Evolutionary conservation across 2,888 invertebrate species (phyloP), one percentile per base, ranked within the genome.

Genomic region (Ectobius pallidus): DNA sequence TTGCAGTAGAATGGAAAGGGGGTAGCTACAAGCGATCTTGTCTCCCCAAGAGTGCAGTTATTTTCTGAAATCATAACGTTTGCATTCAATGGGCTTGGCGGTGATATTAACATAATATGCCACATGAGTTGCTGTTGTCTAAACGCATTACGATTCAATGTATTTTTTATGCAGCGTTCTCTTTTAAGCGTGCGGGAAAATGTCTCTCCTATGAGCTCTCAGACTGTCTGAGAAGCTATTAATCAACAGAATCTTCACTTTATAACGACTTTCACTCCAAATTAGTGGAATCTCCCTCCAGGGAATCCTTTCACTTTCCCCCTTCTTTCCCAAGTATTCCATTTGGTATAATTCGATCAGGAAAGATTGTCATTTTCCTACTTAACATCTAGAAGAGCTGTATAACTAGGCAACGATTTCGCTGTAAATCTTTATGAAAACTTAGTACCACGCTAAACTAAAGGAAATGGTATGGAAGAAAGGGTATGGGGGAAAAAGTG

Each of bases 261-360:
- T 52, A 69, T 58, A 69, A 69, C 52, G 69, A 55, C 69, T 69
- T 69, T 69, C 69, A 69, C 69, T 58, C 58, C 69, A 58, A 69
- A 69, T 69, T 55, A 69, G 69, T 55, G 34, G 69, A 69, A 69
- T 69, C 55, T 55, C 69, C 25, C 69, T 69, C 58, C 25, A n/a
- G 69, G 69, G 69, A 55, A 52, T 18, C 44, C 14, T 46, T 46
- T 46, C 27, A n/a, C 18, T 27, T 30, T 25, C 18, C 44, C 27
- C 30, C 18, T 42, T 39, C 18, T 16, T 22, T 22, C 42, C 14
- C 42, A n/a, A 14, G 18, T 14, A 30, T 65, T 27, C 65, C 65
- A 46, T 65, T 44, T n/a, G 25, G 44, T 3, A 42, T 65, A 65
- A 65, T 65, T 65, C 65, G 65, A 46, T 65, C 46, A 46, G 27